These are phyloP conservation scores for Linurgus olivaceus DNA, from an alignment of 2,797 vertebrate genomes.

Conservation along the genomic window DNA sequence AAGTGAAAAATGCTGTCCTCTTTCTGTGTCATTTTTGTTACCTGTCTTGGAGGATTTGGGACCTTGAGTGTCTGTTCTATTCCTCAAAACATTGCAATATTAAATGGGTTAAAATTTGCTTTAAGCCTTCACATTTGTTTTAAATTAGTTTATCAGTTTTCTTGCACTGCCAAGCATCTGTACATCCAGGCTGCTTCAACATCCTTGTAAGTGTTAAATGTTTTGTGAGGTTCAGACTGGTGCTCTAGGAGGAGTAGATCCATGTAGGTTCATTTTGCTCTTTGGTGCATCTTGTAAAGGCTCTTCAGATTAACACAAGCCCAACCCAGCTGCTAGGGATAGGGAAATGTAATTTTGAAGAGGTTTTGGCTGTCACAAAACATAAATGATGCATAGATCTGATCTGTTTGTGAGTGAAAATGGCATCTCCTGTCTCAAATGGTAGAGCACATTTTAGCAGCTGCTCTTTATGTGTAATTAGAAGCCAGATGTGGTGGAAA, in stretches of 20 bases:
- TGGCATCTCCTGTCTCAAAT: background rate
- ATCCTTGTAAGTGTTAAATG: background rate
- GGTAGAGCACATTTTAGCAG: background rate
- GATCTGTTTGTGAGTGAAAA: background rate
- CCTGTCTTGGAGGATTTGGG: background rate
- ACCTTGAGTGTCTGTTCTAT: background rate
- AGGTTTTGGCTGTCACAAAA: background rate
- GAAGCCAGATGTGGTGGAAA: constrained; percentile 10
- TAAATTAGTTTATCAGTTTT: background rate
- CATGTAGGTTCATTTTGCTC: background rate
- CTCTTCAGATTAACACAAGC: background rate
- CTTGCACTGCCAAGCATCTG: background rate
- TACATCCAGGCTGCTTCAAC: background rate
- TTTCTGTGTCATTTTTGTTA: background rate
- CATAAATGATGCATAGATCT: background rate
- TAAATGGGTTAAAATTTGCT: background rate
- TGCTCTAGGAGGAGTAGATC: background rate
- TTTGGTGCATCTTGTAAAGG: background rate
- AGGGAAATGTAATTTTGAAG: background rate
- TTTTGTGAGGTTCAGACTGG: background rate
- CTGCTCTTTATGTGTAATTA: background rate
- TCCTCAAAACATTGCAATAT: background rate
- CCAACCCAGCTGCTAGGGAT: background rate
- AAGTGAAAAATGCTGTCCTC: background rate
- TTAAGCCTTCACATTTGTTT: background rate